Base-by-base conservation (phyloP, 2,797 vertebrate species). In the Enteromius fasciolatus region DNA sequence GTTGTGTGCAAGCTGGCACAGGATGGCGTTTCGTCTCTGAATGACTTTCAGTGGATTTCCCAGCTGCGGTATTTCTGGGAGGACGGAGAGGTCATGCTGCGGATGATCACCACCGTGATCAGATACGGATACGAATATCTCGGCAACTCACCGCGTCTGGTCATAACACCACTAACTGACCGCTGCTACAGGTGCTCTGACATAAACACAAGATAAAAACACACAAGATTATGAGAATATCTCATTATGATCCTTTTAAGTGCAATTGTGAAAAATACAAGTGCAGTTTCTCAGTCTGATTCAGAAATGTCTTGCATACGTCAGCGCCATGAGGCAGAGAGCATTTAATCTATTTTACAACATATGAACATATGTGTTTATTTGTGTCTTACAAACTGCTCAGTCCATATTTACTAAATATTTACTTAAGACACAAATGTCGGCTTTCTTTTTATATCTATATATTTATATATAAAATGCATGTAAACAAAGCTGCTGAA, bases 101-200 rank as follows among this genome's bases (percentile, higher is more conserved):
- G 94, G 82, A 99, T 99, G 97, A 98, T 99, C 90, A 98, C 96
- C 4, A 98, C 98, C 1, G 94, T 93, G 82, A 90, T 93, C 83
- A 95, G 91, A 64, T 99, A 98, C 11, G 97, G 98, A 54, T 99
- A 99, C 14, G 97, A 99, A 85, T 99, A 99, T 87, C 92, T 99
- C 86, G 98, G 98, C 4, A 99, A 97, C 91, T 98, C 96, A 0
- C 89, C 90, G 0, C 94, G 96, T 8, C 94, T 99, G 83, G 97
- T 99, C 89, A 98, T 99, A 88, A 99, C 97, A 0, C 98, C 95
- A 0, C 95, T 98, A 41, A 99, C 97, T 0, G 97, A 98, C 90
- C 93, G 97, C 86, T 99, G 97, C 90, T 98, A 99, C 52, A 97
- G 97, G 97, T 98, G 48, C 36, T 18, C 54, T 61, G 36, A 28